Evolutionary conservation across 2,113 vertebrate species (phyloP).

Genomic region (Ammodytes dubius): DNA sequence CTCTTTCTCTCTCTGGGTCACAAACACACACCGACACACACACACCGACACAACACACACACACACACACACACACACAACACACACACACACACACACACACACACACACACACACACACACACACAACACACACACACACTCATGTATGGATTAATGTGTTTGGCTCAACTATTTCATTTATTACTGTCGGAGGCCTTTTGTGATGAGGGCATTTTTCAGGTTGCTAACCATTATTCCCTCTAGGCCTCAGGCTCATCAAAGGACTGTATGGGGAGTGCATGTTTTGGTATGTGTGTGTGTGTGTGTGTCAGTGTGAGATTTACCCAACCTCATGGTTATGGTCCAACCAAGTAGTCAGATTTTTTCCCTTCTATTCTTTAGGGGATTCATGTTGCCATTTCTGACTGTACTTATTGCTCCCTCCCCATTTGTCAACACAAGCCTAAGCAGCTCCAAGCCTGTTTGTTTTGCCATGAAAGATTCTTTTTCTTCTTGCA

Average conservation of each 20-base stretch:
- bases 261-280: constrained; percentile 44
- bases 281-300: constrained; percentile 22
- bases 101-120: constrained; percentile 32
- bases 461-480: constrained; percentile 73
- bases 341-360: constrained; percentile 67
- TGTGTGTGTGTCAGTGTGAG: constrained; percentile 33
- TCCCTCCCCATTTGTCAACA: constrained; percentile 75
- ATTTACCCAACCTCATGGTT: constrained; percentile 61
- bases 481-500: constrained; percentile 48
- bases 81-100: constrained; percentile 19
- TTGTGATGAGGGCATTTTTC: constrained; percentile 83
- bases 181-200: constrained; percentile 80
- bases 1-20: background rate
- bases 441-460: constrained; percentile 69
- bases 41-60: background rate
- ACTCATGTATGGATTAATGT: constrained; percentile 71
- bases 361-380: constrained; percentile 57
- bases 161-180: constrained; percentile 78
- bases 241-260: constrained; percentile 68
- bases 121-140: constrained; percentile 35
- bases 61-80: background rate
- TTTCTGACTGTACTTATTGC: constrained; percentile 71
- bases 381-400: constrained; percentile 66
- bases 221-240: constrained; percentile 82
- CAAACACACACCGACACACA: background rate